These are phyloP conservation scores for Heliornis fulica DNA, from an alignment of 2,113 vertebrate species.

Conservation along the genomic window DNA sequence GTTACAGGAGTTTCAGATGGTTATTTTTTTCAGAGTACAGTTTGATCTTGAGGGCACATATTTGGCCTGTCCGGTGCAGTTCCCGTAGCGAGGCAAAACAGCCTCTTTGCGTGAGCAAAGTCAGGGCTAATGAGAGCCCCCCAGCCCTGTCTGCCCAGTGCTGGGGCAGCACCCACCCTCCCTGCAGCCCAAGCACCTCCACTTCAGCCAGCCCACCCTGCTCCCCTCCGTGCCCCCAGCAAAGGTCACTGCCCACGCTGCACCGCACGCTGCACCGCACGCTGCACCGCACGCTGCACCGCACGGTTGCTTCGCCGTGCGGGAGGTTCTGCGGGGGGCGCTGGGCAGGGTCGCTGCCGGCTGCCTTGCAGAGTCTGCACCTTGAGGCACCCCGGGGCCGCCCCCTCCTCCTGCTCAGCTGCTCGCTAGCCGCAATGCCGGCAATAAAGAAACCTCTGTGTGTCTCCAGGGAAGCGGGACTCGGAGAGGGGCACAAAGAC, in stretches of 20 bases:
- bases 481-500: constrained; percentile 65
- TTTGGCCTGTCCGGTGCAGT: neutral
- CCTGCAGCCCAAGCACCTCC: neutral
- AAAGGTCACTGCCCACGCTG: no score
- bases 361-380: neutral
- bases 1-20: neutral
- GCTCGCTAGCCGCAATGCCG: neutral
- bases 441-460: constrained; percentile 73
- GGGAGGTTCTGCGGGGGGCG: neutral
- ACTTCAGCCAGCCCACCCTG: accelerated
- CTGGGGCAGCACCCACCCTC: neutral
- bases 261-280: no score
- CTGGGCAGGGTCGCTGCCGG: neutral
- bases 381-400: accelerated
- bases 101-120: neutral
- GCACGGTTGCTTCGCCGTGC: accelerated
- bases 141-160: neutral
- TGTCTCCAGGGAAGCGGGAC: constrained; percentile 72
- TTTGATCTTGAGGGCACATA: neutral
- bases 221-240: no score
- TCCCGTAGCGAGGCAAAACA: neutral
- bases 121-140: neutral
- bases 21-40: accelerated
- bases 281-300: no score
- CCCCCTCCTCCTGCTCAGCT: neutral